Evolutionary conservation across 2,888 invertebrate genomes (phyloP).

Genomic region (Imbricaverruca yamaguchii): DNA sequence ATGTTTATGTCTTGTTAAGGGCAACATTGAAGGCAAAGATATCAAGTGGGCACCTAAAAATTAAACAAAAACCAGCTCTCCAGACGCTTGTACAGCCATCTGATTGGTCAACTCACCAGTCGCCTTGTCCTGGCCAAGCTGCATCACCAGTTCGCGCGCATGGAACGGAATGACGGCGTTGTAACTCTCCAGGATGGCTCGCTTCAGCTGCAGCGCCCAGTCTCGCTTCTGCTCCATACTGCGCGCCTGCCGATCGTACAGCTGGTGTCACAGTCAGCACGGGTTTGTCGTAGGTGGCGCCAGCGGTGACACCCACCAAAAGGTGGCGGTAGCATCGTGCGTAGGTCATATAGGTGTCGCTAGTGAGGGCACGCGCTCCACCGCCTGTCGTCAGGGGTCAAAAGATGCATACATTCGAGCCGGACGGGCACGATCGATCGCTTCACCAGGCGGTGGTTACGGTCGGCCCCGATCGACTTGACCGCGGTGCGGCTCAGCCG

Average conservation of each 20-base stretch:
- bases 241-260: constrained; percentile 50
- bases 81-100: too few relatives aligned
- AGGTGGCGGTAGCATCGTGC: too few relatives aligned
- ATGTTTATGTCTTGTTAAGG: too few relatives aligned
- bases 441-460: neutral
- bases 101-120: constrained; percentile 44
- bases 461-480: neutral
- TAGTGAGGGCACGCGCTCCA: too few relatives aligned
- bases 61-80: too few relatives aligned
- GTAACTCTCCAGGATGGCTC: constrained; percentile 90
- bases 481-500: too few relatives aligned
- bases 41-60: too few relatives aligned
- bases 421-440: neutral
- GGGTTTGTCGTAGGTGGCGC: neutral
- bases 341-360: too few relatives aligned
- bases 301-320: neutral
- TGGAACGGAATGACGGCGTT: constrained; percentile 88
- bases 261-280: constrained; percentile 1
- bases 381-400: neutral
- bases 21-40: too few relatives aligned
- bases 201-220: constrained; percentile 68
- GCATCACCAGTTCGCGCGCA: constrained; percentile 84
- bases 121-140: constrained; percentile 65
- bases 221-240: constrained; percentile 78
- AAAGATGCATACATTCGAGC: constrained; percentile 6